Evolutionary conservation across 1,140 invertebrate species (phyloP).

Genomic region (Drosophila pallidifrons): DNA sequence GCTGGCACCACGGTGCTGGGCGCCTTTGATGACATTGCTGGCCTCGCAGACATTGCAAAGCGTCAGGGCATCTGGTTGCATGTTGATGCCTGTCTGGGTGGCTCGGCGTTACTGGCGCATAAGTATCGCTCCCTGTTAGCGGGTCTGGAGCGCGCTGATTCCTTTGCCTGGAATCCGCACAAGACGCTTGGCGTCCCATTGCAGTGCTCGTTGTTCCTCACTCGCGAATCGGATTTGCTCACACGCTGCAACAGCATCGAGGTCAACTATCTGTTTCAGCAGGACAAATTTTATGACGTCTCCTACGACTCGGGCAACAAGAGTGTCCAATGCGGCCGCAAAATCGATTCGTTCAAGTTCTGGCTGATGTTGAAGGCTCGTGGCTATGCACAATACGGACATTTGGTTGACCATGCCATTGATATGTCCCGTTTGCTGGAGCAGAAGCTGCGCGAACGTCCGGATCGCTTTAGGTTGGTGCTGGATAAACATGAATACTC

Average conservation of each 20-base stretch:
- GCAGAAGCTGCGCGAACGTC: slow-evolving; percentile 84
- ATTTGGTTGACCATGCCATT: slow-evolving; percentile 89
- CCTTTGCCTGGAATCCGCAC: slow-evolving; percentile 97
- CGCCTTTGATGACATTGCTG: slow-evolving; percentile 92
- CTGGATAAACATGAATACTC: slow-evolving; percentile 89
- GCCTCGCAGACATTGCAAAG: slow-evolving; percentile 89
- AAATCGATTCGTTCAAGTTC: slow-evolving; percentile 96
- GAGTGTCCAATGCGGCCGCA: slow-evolving; percentile 96
- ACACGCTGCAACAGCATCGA: slow-evolving; percentile 91
- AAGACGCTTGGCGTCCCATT: slow-evolving; percentile 95
- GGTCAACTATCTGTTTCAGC: slow-evolving; percentile 95
- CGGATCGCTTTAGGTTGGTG: slow-evolving; percentile 88
- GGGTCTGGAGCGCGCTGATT: slow-evolving; percentile 87
- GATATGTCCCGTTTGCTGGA: slow-evolving; percentile 86
- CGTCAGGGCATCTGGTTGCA: slow-evolving; percentile 92
- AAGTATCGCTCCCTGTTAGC: slow-evolving; percentile 60
- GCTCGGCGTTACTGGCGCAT: slow-evolving; percentile 85
- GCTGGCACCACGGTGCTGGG: slow-evolving; percentile 92
- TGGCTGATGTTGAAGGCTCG: slow-evolving; percentile 97
- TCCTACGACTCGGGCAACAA: slow-evolving; percentile 97
- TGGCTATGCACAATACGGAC: slow-evolving; percentile 87
- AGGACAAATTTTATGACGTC: slow-evolving; percentile 97
- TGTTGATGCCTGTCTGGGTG: slow-evolving; percentile 94
- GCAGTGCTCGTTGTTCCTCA: slow-evolving; percentile 94
- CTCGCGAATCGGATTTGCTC: slow-evolving; percentile 88